These are phyloP conservation scores for Falco rusticolus DNA, from an alignment of 2,797 vertebrate species.

Conservation along the genomic window DNA sequence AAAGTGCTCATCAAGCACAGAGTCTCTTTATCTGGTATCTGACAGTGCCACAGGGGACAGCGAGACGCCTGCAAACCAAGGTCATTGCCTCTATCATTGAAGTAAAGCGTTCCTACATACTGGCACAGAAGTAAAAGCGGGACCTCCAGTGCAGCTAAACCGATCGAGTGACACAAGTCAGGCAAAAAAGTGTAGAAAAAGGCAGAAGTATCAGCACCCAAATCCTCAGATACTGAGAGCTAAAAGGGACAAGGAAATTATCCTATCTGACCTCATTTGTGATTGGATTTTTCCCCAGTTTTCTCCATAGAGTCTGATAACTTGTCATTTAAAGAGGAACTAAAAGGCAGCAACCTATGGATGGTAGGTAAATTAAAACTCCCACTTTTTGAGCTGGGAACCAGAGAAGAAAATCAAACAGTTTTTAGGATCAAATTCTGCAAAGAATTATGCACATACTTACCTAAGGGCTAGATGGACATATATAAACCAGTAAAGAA, in stretches of 20 bases:
- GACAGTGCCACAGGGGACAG: constrained; percentile 26
- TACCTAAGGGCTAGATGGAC: not conserved
- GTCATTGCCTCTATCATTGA: not conserved
- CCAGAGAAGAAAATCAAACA: not conserved
- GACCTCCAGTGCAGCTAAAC: not conserved
- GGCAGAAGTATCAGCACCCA: not conserved
- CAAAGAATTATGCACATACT: rapidly evolving
- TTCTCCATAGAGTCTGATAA: not conserved
- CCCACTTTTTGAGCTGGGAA: not conserved
- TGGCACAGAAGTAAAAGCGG: not conserved
- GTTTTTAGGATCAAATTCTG: not conserved
- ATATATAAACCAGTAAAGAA: not conserved
- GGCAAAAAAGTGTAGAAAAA: not conserved
- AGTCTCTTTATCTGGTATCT: constrained; percentile 17
- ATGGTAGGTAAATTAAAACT: not conserved
- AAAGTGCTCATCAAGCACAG: not conserved
- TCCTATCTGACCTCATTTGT: not conserved
- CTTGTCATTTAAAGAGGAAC: not conserved
- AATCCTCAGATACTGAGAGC: not conserved
- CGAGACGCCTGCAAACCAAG: constrained; percentile 15
- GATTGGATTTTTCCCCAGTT: not conserved
- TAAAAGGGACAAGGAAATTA: not conserved
- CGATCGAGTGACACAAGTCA: not conserved
- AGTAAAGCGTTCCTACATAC: not conserved
- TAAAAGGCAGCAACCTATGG: not conserved